A percentile compares a stretch with the other conserved stretches of the same genome.
Conservation (phyloP, 92 coral and sea anemone genomes). For the Epizoanthus ramosus region DNA sequence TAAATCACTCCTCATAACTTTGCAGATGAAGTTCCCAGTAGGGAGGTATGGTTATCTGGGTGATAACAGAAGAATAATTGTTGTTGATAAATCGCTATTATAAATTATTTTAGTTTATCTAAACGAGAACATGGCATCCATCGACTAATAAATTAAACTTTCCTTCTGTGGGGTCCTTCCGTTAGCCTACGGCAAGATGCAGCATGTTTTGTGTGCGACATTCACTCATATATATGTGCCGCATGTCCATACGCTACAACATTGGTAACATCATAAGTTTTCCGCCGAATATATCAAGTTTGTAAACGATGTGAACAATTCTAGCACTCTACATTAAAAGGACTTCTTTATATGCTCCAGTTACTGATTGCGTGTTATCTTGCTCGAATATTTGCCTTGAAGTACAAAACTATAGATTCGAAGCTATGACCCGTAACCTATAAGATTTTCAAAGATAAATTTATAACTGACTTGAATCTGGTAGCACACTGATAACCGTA, state of each 20-base stretch:
- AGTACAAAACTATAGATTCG: slow-evolving; percentile 13
- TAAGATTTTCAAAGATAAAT: background rate
- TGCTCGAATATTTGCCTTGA: background rate
- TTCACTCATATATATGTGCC: background rate
- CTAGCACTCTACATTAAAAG: background rate
- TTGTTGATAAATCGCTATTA: slow-evolving; percentile 43
- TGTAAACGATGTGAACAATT: background rate
- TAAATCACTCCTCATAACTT: background rate
- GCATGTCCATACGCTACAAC: background rate
- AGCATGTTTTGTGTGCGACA: slow-evolving; percentile 21
- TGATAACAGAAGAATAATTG: slow-evolving; percentile 21
- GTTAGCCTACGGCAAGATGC: slow-evolving; percentile 34
- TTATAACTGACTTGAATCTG: slow-evolving; percentile 1
- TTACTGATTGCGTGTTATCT: slow-evolving; percentile 27
- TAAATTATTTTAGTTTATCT: slow-evolving; percentile 38
- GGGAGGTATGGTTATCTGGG: slow-evolving; percentile 30
- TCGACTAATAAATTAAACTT: slow-evolving; percentile 16
- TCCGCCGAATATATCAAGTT: background rate
- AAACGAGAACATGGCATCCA: slow-evolving; percentile 24
- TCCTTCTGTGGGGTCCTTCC: slow-evolving; percentile 29
- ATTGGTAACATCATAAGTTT: background rate
- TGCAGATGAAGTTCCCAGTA: background rate
- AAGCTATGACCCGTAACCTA: slow-evolving; percentile 47
- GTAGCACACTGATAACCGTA: background rate
- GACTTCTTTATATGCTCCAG: background rate